A percentile compares a stretch with the other conserved stretches of the same genome.
phyloP scores from a whole-genome alignment of 2,888 invertebrate genomes.

The Globia sparganii region DNA sequence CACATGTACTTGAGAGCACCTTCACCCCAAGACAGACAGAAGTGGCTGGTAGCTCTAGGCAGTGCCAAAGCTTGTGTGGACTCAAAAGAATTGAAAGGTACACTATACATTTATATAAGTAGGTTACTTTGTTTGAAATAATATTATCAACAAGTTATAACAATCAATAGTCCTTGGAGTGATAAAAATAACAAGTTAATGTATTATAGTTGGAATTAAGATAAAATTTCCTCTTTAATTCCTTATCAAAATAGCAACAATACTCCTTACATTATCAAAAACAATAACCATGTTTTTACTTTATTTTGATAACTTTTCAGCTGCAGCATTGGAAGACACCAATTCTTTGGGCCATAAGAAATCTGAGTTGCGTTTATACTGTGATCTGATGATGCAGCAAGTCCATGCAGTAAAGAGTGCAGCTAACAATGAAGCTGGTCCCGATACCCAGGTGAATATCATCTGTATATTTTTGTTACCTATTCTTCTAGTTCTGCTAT shows the following conservation, averaged over 20 bases:
- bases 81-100: conserved; percentile 83
- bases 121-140: conserved; percentile 5
- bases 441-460: conserved; percentile 90
- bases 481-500: neutral
- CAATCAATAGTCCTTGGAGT: conserved; percentile 18
- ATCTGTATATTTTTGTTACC: neutral
- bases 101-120: neutral
- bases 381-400: conserved; percentile 96
- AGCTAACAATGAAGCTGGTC: conserved; percentile 89
- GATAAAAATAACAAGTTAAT: conserved; percentile 25
- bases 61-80: conserved; percentile 94
- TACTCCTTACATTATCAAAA: too few relatives aligned
- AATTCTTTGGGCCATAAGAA: conserved; percentile 93
- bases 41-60: conserved; percentile 95
- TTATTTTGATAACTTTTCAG: conserved; percentile 63
- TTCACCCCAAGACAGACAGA: conserved; percentile 94
- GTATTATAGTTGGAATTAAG: conserved; percentile 3
- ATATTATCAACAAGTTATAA: conserved; percentile 20
- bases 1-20: conserved; percentile 95
- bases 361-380: conserved; percentile 94
- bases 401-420: conserved; percentile 94
- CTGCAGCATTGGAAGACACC: conserved; percentile 88
- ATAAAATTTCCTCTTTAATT: conserved; percentile 20
- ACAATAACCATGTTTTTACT: too few relatives aligned
- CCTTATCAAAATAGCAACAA: conserved; percentile 11